Percentiles rank a stretch among this genome's conserved stretches.
Conservation (phyloP, 2,113 vertebrate species). For the Rhizomys pruinosus region DNA sequence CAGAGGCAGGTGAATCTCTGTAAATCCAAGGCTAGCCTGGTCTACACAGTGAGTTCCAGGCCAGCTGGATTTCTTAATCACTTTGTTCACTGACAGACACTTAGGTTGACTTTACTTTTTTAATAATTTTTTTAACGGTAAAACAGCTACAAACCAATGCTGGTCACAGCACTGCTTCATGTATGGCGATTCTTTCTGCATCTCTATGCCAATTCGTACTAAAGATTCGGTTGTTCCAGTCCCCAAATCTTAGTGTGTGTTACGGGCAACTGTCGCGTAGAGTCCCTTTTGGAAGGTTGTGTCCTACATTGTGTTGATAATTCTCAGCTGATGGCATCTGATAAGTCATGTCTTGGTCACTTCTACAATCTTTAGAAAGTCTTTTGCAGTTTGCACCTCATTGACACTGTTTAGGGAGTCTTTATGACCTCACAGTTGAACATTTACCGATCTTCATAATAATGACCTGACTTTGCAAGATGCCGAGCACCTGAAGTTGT, state of each 20-base stretch:
- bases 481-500: too few species aligned
- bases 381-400: conserved; percentile 94
- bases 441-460: too few species aligned
- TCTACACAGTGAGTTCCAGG: too few species aligned
- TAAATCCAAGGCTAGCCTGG: too few species aligned
- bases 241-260: conserved; percentile 99
- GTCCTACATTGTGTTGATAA: conserved; percentile 99
- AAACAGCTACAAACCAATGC: conserved; percentile 94
- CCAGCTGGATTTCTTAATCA: too few species aligned
- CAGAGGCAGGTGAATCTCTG: too few species aligned
- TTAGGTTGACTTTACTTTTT: conserved; percentile 87
- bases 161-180: conserved; percentile 94
- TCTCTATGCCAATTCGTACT: conserved; percentile 99
- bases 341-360: conserved; percentile 96
- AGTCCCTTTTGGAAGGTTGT: conserved; percentile 99
- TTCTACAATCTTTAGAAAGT: conserved; percentile 96
- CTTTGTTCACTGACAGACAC: too few species aligned
- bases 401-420: too few species aligned
- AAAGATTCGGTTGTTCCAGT: conserved; percentile 99
- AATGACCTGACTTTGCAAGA: too few species aligned
- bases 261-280: conserved; percentile 98
- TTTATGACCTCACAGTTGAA: too few species aligned
- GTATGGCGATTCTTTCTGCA: conserved; percentile 98
- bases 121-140: conserved; percentile 87
- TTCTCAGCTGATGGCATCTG: conserved; percentile 99